Base-by-base conservation (phyloP, 1,140 invertebrate genomes). In the Uloborus diversus region DNA sequence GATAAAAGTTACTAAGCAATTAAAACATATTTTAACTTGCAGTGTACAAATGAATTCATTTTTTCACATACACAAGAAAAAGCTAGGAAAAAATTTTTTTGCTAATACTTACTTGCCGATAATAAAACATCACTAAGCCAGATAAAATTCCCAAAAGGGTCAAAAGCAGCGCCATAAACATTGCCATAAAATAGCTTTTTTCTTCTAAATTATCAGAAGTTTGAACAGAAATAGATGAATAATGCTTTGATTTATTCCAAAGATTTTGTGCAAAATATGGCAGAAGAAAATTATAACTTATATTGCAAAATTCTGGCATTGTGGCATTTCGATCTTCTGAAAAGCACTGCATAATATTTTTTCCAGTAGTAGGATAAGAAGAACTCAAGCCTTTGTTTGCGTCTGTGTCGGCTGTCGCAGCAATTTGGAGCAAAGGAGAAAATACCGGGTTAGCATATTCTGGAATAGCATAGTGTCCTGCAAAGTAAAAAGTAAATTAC, bases 391-490 rank as follows among this genome's bases (percentile, higher is more conserved):
- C n/a, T 42, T 42, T 53, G 13, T 53, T 5, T 17, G 49, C 11
- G 20, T 17, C 13, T 17, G 9, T 47, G 3, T 66, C 32, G 14
- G 53, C 80, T 84, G 82, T 81, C 28, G 90, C 89, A 9, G 89
- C 87, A 35, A 92, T 90, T 83, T 89, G 89, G 30, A 89, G 84
- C 0, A 87, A 87, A 51, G 89, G 86, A 61, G 85, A 84, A 32
- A 87, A 85, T 30, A 82, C 79, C 4, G 83, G 82, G 9, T 82
- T 82, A 11, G 83, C 66, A 64, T 90, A 87, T 66, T 92, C 91
- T 3, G 93, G 94, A 70, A 96, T 89, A 87, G 94, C 91, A 85
- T 96, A 95, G 85, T 96, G 92, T 62, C 87, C 87, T 87, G 69
- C 3, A 81, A 81, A 69, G 49, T 37, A 64, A 33, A 75, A 35